A percentile compares a stretch with the other conserved stretches of the same genome.
Evolutionary conservation across 2,888 invertebrate genomes (phyloP).

Genomic region (Biston betularia): DNA sequence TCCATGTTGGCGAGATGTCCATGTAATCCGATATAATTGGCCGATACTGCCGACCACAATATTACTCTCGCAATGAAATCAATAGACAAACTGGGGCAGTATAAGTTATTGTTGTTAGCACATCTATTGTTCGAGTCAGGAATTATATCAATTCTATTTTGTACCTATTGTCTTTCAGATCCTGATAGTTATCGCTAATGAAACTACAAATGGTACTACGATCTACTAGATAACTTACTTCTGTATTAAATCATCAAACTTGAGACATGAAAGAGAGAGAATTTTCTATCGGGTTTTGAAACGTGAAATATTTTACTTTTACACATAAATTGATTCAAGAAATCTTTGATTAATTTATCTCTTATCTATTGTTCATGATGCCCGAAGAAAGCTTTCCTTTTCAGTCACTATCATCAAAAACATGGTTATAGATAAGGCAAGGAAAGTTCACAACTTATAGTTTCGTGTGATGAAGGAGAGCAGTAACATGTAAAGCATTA

Average conservation of each 20-base stretch:
- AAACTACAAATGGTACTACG: constrained; percentile 36
- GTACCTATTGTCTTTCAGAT: constrained; percentile 24
- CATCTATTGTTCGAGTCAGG: constrained; percentile 26
- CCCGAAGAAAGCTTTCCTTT: constrained; percentile 10
- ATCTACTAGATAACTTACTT: constrained; percentile 36
- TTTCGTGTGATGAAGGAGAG: constrained; percentile 19
- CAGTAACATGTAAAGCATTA: constrained; percentile 16
- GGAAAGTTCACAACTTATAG: background rate
- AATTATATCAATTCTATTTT: constrained; percentile 7
- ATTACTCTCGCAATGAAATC: constrained; percentile 24
- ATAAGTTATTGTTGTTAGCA: constrained; percentile 29
- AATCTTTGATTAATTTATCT: background rate
- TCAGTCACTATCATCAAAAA: constrained; percentile 3
- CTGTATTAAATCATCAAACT: constrained; percentile 37
- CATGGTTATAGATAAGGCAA: background rate
- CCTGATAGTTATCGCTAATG: constrained; percentile 27
- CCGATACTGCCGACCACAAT: constrained; percentile 29
- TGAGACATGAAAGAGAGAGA: constrained; percentile 39
- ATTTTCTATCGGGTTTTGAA: constrained; percentile 38
- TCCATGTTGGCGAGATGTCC: constrained; percentile 27
- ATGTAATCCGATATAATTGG: constrained; percentile 40
- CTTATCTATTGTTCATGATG: constrained; percentile 8
- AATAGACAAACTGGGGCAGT: constrained; percentile 33
- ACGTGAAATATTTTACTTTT: constrained; percentile 25
- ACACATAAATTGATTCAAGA: background rate